A percentile compares a stretch with the other conserved stretches of the same genome.
phyloP scores from a whole-genome alignment of 2,797 vertebrate genomes.

The Thripadectes ignobilis region DNA sequence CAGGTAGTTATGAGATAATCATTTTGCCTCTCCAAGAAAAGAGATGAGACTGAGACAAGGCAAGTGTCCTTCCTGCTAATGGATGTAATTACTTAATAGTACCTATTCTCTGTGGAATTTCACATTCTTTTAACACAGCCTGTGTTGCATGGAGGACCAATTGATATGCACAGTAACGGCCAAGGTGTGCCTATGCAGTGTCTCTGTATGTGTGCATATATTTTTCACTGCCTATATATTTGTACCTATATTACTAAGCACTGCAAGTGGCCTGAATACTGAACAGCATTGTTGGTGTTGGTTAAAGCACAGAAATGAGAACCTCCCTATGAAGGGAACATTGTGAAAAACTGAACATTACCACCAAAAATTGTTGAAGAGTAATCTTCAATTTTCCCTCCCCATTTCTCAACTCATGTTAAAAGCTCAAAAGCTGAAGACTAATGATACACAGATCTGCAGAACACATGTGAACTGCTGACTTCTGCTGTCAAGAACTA shows the following conservation, averaged over 20 bases:
- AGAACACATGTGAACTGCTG: not conserved
- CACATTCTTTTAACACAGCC: not conserved
- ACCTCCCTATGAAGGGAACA: not conserved
- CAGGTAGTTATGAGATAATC: not conserved
- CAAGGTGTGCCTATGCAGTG: rapidly evolving
- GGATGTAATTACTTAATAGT: not conserved
- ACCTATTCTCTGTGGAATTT: not conserved
- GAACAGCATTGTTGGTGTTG: not conserved
- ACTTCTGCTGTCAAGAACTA: not conserved
- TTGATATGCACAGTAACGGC: not conserved
- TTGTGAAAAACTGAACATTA: not conserved
- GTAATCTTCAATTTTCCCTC: not conserved
- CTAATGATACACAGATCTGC: not conserved
- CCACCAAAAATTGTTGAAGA: not conserved
- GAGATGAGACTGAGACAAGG: not conserved
- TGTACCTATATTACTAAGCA: not conserved
- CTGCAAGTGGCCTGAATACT: not conserved
- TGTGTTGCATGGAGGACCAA: not conserved
- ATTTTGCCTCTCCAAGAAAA: not conserved
- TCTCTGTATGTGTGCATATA: rapidly evolving
- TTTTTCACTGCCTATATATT: not conserved
- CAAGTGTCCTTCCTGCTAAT: not conserved
- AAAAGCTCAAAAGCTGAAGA: not conserved
- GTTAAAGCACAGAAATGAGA: not conserved
- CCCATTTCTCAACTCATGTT: not conserved